Percentiles rank a stretch among this genome's conserved stretches.
These are phyloP conservation scores for Cebus imitator DNA, from an alignment of 2,113 vertebrate species.

Conservation along the genomic window DNA sequence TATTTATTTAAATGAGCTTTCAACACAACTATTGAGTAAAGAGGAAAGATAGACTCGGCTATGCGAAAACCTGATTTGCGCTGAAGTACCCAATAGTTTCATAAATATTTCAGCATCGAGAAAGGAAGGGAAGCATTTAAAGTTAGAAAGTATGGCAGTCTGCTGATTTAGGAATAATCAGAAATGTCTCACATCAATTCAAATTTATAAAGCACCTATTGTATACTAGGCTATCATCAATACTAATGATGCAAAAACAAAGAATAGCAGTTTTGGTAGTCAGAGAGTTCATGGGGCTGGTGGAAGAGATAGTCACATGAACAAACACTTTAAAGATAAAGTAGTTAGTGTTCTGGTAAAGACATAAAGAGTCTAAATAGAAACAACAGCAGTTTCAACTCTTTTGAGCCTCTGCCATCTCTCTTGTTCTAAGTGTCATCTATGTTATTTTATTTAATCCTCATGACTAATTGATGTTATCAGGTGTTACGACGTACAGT, in stretches of 20 bases:
- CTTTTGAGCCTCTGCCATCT: neutral
- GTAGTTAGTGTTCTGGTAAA: neutral
- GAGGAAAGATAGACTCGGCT: slow-evolving; percentile 29
- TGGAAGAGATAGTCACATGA: neutral
- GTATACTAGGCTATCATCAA: neutral
- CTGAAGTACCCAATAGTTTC: neutral
- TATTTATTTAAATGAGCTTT: slow-evolving; percentile 61
- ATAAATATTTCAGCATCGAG: slow-evolving; percentile 33
- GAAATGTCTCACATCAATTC: neutral
- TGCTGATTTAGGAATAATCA: neutral
- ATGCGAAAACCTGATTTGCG: slow-evolving; percentile 48
- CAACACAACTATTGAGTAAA: slow-evolving; percentile 42
- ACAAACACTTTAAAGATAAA: neutral
- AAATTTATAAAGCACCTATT: neutral
- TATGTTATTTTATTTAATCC: neutral
- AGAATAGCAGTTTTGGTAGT: neutral
- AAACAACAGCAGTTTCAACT: neutral
- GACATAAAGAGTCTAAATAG: neutral
- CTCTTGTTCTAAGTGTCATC: neutral
- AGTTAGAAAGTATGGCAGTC: neutral
- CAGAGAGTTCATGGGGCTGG: neutral
- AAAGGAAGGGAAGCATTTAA: neutral
- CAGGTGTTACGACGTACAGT: neutral
- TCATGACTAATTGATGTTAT: neutral
- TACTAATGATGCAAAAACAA: neutral